These are phyloP conservation scores for Chaenodraco wilsoni DNA, from an alignment of 2,797 vertebrate species.

Conservation along the genomic window DNA sequence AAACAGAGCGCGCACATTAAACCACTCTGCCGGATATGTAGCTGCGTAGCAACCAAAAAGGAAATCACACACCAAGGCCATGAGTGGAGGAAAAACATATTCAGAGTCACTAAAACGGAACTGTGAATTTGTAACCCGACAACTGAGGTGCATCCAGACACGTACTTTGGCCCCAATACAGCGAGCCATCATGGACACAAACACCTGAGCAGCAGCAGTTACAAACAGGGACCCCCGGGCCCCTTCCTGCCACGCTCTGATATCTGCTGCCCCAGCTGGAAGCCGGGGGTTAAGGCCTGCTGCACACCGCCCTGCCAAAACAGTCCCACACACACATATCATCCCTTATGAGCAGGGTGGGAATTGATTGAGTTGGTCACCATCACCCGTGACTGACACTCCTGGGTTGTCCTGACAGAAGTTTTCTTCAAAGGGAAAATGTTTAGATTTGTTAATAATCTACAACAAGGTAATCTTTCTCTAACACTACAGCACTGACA, in stretches of 20 bases:
- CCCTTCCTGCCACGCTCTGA: constrained; percentile 68
- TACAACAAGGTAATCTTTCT: neutral
- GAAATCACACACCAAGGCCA: constrained; percentile 73
- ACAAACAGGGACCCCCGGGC: constrained; percentile 56
- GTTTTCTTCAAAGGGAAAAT: constrained; percentile 8
- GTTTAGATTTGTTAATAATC: constrained; percentile 14
- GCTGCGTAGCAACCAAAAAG: constrained; percentile 58
- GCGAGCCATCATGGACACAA: constrained; percentile 54
- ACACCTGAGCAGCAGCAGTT: constrained; percentile 67
- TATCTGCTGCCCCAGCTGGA: constrained; percentile 74
- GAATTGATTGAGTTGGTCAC: constrained; percentile 16
- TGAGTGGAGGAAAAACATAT: constrained; percentile 60
- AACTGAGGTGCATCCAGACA: constrained; percentile 47
- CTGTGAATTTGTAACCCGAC: constrained; percentile 49
- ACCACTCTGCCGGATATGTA: constrained; percentile 55
- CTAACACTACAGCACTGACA: neutral
- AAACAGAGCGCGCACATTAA: constrained; percentile 37
- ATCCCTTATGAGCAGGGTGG: constrained; percentile 30
- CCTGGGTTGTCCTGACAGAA: neutral
- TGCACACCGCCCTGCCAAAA: constrained; percentile 71
- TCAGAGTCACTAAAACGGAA: constrained; percentile 54
- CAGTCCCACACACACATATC: constrained; percentile 44
- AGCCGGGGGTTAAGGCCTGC: constrained; percentile 77
- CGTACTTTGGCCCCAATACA: constrained; percentile 61
- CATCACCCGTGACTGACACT: constrained; percentile 2